Evolutionary conservation across 2,888 invertebrate genomes (phyloP), one percentile per base, ranked within the genome.

Genomic region (Chirona hameri): DNA sequence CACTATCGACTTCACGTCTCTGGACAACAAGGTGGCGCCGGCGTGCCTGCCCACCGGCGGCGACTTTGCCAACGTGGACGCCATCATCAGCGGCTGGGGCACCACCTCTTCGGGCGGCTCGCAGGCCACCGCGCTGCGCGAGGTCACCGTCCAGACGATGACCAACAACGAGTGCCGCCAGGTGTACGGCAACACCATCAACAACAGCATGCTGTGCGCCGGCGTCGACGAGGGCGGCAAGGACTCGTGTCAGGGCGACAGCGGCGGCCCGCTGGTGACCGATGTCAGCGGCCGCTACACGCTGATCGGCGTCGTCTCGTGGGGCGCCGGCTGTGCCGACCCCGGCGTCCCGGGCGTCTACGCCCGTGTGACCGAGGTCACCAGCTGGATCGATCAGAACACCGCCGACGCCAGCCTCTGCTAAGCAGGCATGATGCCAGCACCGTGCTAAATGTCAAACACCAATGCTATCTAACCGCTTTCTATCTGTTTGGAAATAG

Each of bases 191-290:
- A 18, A 1, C 24, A 39, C 15, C 27, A 76, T 76, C 76, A 76
- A 76, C 31, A 29, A 9, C 76, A 76, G 39, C 72, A 76, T 76
- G 76, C 39, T 76, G 39, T 76, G 76, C 39, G 76, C 76, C 76
- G 76, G 76, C 24, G 65, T 65, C 65, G n/a, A n/a, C 15, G 46
- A 1, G 18, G 72, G 31, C 21, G 76, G 76, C 39, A 31, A 39
- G 76, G 76, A 76, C 39, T 76, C 76, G 14, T 76, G 76, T 24
- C 76, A 76, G 39, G 76, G 76, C 18, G 76, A 76, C 76, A 39
- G 31, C 31, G 76, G 76, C 31, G 76, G 76, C 39, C 76, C 76
- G 39, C 76, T 76, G 76, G 81, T 81, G 31, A 39, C 76, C 29
- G 27, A 15, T 1, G 76, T 39, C 39, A 29, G 76, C 31, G 39